phyloP scores from a whole-genome alignment of 1,140 invertebrate species.

The Brachionus sp. region DNA sequence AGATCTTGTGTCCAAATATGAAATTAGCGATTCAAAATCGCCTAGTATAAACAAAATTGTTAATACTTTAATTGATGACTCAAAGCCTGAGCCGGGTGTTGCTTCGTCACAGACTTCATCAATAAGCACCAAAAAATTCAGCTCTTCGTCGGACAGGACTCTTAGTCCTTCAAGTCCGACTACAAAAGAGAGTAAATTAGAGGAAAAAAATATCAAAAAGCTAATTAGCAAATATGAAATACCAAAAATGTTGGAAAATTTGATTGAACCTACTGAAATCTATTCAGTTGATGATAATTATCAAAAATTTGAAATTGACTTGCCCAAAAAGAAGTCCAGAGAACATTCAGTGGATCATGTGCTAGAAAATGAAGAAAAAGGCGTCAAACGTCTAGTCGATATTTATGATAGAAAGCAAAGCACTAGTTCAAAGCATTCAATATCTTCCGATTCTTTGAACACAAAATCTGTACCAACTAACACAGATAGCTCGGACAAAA shows the following conservation, averaged over 20 bases:
- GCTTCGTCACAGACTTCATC: not conserved
- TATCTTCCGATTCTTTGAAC: not conserved
- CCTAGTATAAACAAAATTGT: slow-evolving; percentile 12
- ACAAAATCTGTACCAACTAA: not conserved
- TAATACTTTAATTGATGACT: not conserved
- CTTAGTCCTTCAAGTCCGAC: not conserved
- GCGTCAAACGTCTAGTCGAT: not conserved
- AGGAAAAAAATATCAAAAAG: slow-evolving; percentile 35
- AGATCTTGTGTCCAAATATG: not conserved
- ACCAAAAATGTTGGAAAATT: slow-evolving; percentile 15
- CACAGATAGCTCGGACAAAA: not conserved
- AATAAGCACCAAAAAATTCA: not conserved
- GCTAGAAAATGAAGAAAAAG: not conserved
- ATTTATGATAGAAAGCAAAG: slow-evolving; percentile 7
- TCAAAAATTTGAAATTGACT: not conserved
- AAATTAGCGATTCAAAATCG: not conserved
- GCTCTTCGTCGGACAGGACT: not conserved
- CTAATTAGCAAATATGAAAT: slow-evolving; percentile 35
- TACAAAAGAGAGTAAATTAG: not conserved
- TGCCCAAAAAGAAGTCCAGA: not conserved
- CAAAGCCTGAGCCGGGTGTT: not conserved
- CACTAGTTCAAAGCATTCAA: not conserved
- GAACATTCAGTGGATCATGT: slow-evolving; percentile 11
- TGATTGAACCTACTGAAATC: not conserved
- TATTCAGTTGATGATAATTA: not conserved